Evolutionary conservation across 2,113 vertebrate genomes (phyloP).

Genomic region (Pandion haliaetus): DNA sequence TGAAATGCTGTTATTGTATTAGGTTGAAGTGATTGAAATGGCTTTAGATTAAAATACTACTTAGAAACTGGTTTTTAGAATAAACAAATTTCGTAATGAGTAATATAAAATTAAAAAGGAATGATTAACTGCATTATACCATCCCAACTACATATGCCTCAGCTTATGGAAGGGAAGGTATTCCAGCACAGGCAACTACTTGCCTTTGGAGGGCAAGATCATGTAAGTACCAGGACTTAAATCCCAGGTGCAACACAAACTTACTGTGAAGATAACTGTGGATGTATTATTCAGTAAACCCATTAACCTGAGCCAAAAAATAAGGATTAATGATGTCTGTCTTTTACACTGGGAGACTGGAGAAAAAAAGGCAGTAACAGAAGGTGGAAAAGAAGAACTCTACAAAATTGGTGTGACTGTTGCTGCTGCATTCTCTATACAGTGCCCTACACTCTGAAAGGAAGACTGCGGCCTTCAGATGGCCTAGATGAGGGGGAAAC

Average conservation of each 20-base stretch:
- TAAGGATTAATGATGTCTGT: neutral
- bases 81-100: neutral
- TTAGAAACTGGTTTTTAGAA: neutral
- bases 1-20: neutral
- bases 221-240: neutral
- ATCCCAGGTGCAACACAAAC: neutral
- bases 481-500: neutral
- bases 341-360: neutral
- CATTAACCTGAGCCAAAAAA: neutral
- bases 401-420: neutral
- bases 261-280: neutral
- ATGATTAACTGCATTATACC: neutral
- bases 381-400: neutral
- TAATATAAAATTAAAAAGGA: neutral
- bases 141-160: neutral
- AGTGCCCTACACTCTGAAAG: accelerated
- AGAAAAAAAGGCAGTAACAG: neutral
- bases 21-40: neutral
- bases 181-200: neutral
- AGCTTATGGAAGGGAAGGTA: neutral
- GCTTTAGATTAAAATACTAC: neutral
- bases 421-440: neutral
- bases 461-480: neutral
- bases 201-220: neutral
- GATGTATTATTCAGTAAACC: neutral